Conservation (phyloP, 2,797 vertebrate species). For the Tympanoctomys barrerae region DNA sequence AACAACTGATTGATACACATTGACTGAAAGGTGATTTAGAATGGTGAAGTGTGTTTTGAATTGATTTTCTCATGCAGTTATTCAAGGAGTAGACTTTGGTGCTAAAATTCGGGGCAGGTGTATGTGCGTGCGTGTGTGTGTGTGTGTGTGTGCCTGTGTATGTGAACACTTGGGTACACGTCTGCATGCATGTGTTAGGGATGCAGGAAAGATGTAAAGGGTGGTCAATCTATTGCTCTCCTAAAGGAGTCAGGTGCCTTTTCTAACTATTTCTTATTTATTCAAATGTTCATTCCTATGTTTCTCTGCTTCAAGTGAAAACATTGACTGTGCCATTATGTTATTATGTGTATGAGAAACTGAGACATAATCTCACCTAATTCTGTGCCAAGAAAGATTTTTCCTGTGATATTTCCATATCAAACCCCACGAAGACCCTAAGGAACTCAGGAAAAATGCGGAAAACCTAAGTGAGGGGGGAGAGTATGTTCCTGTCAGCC, state of each 20-base stretch:
- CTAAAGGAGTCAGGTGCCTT: neutral
- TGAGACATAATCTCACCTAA: neutral
- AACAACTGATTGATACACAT: neutral
- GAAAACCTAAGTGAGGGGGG: neutral
- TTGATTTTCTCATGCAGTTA: neutral
- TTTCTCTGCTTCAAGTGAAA: conserved; percentile 3
- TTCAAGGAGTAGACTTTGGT: neutral
- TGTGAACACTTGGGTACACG: fast-evolving
- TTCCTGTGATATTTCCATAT: conserved; percentile 43
- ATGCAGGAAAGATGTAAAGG: neutral
- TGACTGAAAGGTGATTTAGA: neutral
- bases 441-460: conserved; percentile 33
- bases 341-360: neutral
- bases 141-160: neutral
- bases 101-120: neutral
- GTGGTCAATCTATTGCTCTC: neutral
- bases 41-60: neutral
- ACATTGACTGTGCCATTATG: neutral
- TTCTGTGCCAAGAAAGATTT: conserved; percentile 49
- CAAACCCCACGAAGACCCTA: neutral
- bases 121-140: neutral
- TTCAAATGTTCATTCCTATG: neutral
- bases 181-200: neutral
- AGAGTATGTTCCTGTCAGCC: neutral
- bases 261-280: neutral